These are phyloP conservation scores for Criorhina ranunculi DNA, from an alignment of 2,888 invertebrate genomes.

Conservation along the genomic window DNA sequence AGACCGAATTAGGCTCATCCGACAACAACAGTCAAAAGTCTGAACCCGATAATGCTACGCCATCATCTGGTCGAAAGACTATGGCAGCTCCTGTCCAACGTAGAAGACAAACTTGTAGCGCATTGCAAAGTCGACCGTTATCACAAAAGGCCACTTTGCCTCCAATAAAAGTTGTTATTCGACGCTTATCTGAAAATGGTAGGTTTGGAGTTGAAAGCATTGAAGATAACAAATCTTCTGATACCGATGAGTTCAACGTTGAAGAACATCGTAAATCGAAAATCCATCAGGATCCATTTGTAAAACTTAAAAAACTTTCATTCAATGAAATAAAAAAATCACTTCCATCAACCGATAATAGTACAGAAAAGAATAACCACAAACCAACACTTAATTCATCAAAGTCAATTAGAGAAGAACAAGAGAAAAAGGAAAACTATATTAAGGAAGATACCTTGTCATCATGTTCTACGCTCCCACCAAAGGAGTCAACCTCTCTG, in stretches of 20 bases:
- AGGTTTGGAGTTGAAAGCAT: slow-evolving; percentile 3
- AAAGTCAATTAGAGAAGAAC: not conserved
- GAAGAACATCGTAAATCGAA: slow-evolving; percentile 21
- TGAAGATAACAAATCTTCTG: not conserved
- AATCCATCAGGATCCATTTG: slow-evolving; percentile 2
- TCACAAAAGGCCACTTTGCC: not conserved
- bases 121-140: not conserved
- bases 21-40: slow-evolving; percentile 1
- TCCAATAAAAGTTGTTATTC: slow-evolving; percentile 20
- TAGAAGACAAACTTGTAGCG: slow-evolving; percentile 50
- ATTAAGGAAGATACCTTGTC: no score
- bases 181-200: slow-evolving; percentile 34
- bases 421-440: no score
- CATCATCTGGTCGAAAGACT: not conserved
- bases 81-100: slow-evolving; percentile 31
- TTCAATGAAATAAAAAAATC: slow-evolving; percentile 14
- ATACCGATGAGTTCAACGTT: slow-evolving; percentile 30
- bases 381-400: not conserved
- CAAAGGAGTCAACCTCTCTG: not conserved
- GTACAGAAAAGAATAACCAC: not conserved
- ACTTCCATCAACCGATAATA: not conserved
- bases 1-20: not conserved
- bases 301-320: slow-evolving; percentile 33
- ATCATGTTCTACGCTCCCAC: no score
- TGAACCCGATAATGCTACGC: not conserved